These are phyloP conservation scores for Enteromius radiatus DNA, from an alignment of 2,797 vertebrate genomes.

Conservation along the genomic window DNA sequence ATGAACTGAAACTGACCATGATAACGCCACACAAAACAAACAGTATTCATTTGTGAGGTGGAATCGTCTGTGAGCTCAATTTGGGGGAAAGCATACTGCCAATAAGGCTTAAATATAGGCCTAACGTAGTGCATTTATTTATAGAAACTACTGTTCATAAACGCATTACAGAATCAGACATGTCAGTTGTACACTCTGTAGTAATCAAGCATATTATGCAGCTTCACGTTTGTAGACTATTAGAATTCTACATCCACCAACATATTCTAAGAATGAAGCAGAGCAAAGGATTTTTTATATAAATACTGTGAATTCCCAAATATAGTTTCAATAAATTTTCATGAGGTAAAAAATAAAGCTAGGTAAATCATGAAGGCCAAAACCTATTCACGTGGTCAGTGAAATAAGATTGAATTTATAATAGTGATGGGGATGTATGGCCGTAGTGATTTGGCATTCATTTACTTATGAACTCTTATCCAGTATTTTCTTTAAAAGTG, in stretches of 20 bases:
- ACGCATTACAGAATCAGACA: not conserved
- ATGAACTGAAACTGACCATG: slow-evolving; percentile 12
- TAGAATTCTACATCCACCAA: not conserved
- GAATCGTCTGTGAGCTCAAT: not conserved
- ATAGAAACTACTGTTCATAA: not conserved
- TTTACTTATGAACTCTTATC: not conserved
- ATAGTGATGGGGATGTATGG: not conserved
- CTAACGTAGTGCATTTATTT: not conserved
- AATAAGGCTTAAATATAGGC: not conserved
- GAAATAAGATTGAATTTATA: not conserved
- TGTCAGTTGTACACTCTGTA: not conserved
- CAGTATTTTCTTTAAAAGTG: not conserved
- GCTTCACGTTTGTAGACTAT: not conserved
- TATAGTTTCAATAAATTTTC: not conserved
- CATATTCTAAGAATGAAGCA: not conserved
- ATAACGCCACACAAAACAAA: not conserved
- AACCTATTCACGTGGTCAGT: not conserved
- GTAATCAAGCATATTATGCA: not conserved
- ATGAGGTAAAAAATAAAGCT: not conserved
- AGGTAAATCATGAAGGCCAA: not conserved
- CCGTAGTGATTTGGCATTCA: not conserved
- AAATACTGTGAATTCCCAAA: not conserved
- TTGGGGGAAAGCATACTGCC: not conserved
- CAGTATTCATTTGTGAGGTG: not conserved
- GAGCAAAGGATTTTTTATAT: too few relatives aligned